Conservation (phyloP, 2,888 invertebrate species). For the Spisula subtruncata region DNA sequence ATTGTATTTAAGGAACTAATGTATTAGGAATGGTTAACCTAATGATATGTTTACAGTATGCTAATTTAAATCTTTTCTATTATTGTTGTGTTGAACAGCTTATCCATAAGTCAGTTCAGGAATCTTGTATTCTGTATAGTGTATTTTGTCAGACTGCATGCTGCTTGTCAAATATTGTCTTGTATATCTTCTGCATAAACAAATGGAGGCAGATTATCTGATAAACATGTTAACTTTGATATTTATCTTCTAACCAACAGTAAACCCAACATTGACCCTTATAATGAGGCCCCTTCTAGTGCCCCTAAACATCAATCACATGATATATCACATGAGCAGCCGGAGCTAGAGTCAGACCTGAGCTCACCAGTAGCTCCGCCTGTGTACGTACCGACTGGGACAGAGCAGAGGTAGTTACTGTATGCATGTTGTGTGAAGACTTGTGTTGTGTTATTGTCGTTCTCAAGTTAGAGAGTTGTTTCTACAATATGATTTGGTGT, state of each 20-base stretch:
- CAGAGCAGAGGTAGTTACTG: conserved; percentile 62
- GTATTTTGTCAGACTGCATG: not conserved
- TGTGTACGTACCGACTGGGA: conserved; percentile 68
- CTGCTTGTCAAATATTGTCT: not conserved
- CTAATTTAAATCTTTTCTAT: too few species aligned
- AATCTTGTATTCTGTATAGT: too few species aligned
- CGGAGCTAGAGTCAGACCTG: conserved; percentile 66
- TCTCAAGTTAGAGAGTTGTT: not conserved
- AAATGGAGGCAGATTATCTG: not conserved
- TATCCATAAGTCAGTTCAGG: too few species aligned
- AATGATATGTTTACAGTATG: too few species aligned
- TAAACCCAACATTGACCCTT: conserved; percentile 52
- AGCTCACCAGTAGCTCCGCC: conserved; percentile 58
- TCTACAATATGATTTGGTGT: not conserved
- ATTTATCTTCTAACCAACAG: conserved; percentile 53
- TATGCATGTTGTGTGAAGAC: conserved; percentile 18
- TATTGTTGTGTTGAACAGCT: too few species aligned
- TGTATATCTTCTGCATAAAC: not conserved
- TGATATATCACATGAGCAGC: conserved; percentile 64
- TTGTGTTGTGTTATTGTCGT: conserved; percentile 8
- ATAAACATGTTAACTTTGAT: not conserved
- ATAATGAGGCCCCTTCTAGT: conserved; percentile 53
- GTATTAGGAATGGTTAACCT: too few species aligned
- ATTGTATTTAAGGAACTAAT: too few species aligned
- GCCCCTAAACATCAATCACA: conserved; percentile 59